Conservation (phyloP, 2,113 vertebrate species). For the Heterocephalus glaber region DNA sequence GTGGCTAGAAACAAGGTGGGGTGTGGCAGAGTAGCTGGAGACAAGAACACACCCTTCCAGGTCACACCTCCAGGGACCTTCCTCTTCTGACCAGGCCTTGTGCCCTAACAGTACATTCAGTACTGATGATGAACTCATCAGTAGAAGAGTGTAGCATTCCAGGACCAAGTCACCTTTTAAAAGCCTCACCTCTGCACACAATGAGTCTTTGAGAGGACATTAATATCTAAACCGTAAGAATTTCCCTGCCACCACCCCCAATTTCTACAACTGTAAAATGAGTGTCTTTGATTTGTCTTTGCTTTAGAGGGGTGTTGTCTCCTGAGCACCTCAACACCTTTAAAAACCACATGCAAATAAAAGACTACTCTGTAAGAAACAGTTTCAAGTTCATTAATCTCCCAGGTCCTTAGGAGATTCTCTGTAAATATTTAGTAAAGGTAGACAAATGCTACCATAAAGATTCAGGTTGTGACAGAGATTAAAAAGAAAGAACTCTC, state of each 20-base stretch:
- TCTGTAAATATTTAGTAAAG: slow-evolving; percentile 54
- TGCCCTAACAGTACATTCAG: too few species aligned
- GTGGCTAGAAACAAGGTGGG: too few species aligned
- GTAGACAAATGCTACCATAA: neutral
- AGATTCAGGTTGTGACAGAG: neutral
- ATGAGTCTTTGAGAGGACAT: too few species aligned
- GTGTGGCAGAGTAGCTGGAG: too few species aligned
- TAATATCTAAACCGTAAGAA: too few species aligned
- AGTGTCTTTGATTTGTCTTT: neutral
- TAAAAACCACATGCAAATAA: neutral
- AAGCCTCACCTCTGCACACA: too few species aligned
- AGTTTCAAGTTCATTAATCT: slow-evolving; percentile 23
- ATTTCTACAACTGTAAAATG: neutral
- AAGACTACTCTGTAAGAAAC: neutral
- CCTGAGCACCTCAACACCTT: neutral
- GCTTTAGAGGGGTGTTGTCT: neutral
- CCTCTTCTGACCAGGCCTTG: too few species aligned
- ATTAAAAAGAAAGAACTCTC: neutral
- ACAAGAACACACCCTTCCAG: too few species aligned
- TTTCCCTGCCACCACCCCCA: neutral
- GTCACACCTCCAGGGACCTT: too few species aligned
- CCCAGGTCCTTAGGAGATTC: neutral
- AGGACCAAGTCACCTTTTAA: too few species aligned
- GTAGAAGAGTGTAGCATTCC: too few species aligned
- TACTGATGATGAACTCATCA: too few species aligned